A percentile compares a stretch with the other conserved stretches of the same genome.
Evolutionary conservation across 2,797 vertebrate species (phyloP).

Genomic region (Phoxinus dragarum): DNA sequence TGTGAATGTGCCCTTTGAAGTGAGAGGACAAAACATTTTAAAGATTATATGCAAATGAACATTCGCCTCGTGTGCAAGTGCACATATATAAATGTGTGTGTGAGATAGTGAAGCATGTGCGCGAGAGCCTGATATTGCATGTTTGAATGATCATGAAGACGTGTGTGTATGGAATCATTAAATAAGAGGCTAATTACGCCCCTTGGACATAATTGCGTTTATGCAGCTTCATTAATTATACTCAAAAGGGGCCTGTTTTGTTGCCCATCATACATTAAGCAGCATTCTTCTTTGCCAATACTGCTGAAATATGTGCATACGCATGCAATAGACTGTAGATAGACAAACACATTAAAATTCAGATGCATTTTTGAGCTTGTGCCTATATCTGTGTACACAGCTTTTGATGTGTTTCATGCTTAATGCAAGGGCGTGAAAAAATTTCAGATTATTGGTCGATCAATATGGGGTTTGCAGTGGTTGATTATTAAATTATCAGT

Average conservation of each 20-base stretch:
- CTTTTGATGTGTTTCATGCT: background rate
- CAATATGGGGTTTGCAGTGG: background rate
- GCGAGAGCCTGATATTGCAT: background rate
- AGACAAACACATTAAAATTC: slow-evolving; percentile 8
- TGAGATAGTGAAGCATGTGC: slow-evolving; percentile 8
- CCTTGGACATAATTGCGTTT: slow-evolving; percentile 1
- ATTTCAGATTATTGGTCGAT: background rate
- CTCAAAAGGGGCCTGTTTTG: slow-evolving; percentile 6
- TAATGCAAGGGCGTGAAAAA: background rate
- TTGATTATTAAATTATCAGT: background rate
- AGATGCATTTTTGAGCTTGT: background rate
- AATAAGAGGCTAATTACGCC: slow-evolving; percentile 38
- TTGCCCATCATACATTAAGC: slow-evolving; percentile 9
- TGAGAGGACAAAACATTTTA: slow-evolving; percentile 44
- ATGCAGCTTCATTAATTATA: slow-evolving; percentile 41
- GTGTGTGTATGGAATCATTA: slow-evolving; percentile 37
- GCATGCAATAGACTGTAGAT: background rate
- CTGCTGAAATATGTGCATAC: background rate
- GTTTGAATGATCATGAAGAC: slow-evolving; percentile 26
- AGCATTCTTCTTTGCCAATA: background rate
- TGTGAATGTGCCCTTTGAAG: slow-evolving; percentile 45
- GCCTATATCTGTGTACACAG: background rate
- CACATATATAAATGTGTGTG: slow-evolving; percentile 25
- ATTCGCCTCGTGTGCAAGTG: slow-evolving; percentile 2
- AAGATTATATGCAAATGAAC: slow-evolving; percentile 50